These are phyloP conservation scores for Chionomys nivalis DNA, from an alignment of 2,113 vertebrate species.

Conservation along the genomic window DNA sequence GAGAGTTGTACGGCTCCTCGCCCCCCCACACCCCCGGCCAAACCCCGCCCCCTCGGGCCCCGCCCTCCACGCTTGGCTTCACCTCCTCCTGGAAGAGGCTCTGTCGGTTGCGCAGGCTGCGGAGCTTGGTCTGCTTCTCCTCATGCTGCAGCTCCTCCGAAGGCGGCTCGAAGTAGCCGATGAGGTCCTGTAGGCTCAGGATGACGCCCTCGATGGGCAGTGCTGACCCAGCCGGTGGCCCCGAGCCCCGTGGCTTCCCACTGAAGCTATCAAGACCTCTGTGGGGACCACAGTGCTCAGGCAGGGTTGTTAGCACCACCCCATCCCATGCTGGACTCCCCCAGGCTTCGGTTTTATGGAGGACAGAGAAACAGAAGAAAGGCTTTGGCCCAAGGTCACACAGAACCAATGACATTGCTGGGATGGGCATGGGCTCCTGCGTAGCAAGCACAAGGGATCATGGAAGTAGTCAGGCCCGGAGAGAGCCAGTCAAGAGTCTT, in stretches of 20 bases:
- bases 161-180: constrained; percentile 93
- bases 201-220: constrained; percentile 92
- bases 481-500: not conserved
- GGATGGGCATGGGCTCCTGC: not conserved
- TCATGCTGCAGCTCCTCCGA: constrained; percentile 95
- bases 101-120: constrained; percentile 93
- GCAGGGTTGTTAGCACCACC: no score
- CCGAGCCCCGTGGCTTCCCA: constrained; percentile 89
- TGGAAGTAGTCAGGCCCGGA: not conserved
- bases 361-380: not conserved
- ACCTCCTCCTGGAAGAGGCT: constrained; percentile 98
- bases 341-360: not conserved
- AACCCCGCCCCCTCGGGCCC: not conserved
- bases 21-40: rapidly evolving
- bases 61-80: not conserved
- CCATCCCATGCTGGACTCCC: not conserved
- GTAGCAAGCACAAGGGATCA: not conserved
- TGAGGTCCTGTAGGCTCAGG: constrained; percentile 95
- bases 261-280: constrained; percentile 93
- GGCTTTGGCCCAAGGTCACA: not conserved
- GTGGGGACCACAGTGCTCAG: not conserved
- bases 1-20: rapidly evolving
- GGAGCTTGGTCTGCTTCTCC: constrained; percentile 94
- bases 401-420: not conserved
- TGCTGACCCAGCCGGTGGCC: constrained; percentile 79